Conservation (phyloP, 2,888 invertebrate species). For the Bruchidius siliquastri region DNA sequence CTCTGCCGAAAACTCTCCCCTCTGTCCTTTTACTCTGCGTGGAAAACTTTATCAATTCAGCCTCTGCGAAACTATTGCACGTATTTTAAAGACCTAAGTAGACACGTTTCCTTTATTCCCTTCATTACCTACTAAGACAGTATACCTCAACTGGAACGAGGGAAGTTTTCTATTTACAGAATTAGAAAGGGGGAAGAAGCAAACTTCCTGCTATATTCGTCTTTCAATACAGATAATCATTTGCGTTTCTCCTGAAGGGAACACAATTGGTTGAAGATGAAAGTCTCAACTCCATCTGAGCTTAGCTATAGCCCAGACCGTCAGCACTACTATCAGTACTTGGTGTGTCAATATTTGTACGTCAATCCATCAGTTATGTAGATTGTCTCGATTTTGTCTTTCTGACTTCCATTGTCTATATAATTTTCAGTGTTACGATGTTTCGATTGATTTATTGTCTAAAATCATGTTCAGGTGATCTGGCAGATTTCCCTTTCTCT, state of each 20-base stretch:
- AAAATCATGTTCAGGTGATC: too few relatives aligned
- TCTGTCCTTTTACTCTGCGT: too few relatives aligned
- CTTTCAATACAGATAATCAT: background rate
- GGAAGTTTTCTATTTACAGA: background rate
- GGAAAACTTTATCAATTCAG: background rate
- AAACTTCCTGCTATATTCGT: background rate
- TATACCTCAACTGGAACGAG: background rate
- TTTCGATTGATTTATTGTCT: too few relatives aligned
- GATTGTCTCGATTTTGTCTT: too few relatives aligned
- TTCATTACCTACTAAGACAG: background rate
- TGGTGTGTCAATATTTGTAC: too few relatives aligned
- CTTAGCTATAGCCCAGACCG: too few relatives aligned
- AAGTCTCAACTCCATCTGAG: background rate
- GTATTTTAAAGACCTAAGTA: background rate
- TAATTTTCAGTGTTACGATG: too few relatives aligned
- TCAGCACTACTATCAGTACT: too few relatives aligned
- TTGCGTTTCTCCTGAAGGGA: background rate
- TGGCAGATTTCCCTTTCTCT: too few relatives aligned
- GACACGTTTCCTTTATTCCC: background rate
- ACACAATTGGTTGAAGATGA: background rate
- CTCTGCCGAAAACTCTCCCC: too few relatives aligned
- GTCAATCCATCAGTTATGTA: too few relatives aligned
- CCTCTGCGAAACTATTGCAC: background rate
- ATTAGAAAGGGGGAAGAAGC: background rate
- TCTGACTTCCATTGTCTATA: too few relatives aligned